Percentiles rank a stretch among this genome's conserved stretches.
Evolutionary conservation across 2,797 vertebrate genomes (phyloP).

Genomic region (Fratercula arctica): DNA sequence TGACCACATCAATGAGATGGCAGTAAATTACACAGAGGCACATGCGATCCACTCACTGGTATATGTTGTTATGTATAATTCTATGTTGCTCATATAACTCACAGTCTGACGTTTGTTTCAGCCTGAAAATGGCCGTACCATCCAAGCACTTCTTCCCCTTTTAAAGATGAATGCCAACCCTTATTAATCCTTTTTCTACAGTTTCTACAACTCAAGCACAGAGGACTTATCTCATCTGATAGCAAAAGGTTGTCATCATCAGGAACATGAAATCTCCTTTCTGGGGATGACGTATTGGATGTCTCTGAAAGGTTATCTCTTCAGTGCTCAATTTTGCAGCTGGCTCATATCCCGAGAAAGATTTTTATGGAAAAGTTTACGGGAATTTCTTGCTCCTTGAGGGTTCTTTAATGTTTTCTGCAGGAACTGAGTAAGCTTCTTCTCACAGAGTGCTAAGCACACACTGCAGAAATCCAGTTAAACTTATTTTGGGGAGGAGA

Average conservation of each 20-base stretch:
- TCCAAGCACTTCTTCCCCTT: background rate
- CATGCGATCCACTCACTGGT: background rate
- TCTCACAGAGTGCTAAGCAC: background rate
- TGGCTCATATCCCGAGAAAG: background rate
- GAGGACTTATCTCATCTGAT: background rate
- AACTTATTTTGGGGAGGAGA: background rate
- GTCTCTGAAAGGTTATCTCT: background rate
- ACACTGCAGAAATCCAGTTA: background rate
- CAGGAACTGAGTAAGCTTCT: background rate
- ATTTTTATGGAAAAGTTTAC: background rate
- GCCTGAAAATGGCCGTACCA: rapidly evolving
- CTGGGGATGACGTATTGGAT: background rate
- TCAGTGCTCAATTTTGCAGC: background rate
- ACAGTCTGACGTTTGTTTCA: background rate
- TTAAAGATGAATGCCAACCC: background rate
- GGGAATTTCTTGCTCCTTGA: background rate
- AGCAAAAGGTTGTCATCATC: background rate
- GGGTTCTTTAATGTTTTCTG: background rate
- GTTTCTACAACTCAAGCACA: background rate
- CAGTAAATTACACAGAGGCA: background rate
- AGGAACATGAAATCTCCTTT: background rate
- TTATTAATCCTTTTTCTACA: background rate
- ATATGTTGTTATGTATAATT: background rate
- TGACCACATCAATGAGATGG: constrained; percentile 31
- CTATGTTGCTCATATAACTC: background rate